A percentile compares a stretch with the other conserved stretches of the same genome.
phyloP scores from a whole-genome alignment of 2,888 invertebrate species.

The Chesias legatella region DNA sequence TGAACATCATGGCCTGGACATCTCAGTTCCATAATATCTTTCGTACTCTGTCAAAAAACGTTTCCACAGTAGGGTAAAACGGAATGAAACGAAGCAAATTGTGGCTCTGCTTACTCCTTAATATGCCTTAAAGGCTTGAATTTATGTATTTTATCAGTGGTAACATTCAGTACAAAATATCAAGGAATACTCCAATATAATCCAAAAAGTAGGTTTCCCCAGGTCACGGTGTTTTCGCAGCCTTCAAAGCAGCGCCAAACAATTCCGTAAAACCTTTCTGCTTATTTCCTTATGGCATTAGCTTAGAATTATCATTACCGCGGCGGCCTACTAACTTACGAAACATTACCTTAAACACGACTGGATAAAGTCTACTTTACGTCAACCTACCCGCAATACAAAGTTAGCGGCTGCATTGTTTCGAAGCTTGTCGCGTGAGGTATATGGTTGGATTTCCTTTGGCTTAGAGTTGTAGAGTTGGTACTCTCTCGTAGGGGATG shows the following conservation, averaged over 20 bases:
- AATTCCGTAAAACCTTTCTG: conserved; percentile 54
- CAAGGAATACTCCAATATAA: no score
- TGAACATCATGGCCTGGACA: no score
- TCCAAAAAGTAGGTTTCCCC: conserved; percentile 16
- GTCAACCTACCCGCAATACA: conserved; percentile 31
- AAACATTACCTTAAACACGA: conserved; percentile 40
- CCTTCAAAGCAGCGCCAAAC: conserved; percentile 48
- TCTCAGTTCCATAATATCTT: no score
- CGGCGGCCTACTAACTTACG: conserved; percentile 39
- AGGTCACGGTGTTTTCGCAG: conserved; percentile 27
- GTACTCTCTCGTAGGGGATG: conserved; percentile 62
- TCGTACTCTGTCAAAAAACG: no score
- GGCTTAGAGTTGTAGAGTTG: conserved; percentile 31
- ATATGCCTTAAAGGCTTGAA: no score
- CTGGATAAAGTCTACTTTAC: conserved; percentile 47
- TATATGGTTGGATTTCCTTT: conserved; percentile 46
- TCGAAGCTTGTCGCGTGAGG: conserved; percentile 31
- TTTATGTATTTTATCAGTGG: no score
- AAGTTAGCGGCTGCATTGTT: conserved; percentile 35
- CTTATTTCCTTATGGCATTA: conserved; percentile 68
- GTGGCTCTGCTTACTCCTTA: no score
- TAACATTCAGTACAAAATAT: no score
- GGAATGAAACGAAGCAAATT: no score
- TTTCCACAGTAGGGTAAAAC: no score
- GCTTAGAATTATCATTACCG: conserved; percentile 69